Evolutionary conservation across 2,797 vertebrate genomes (phyloP).

Genomic region (Sphenodon punctatus): DNA sequence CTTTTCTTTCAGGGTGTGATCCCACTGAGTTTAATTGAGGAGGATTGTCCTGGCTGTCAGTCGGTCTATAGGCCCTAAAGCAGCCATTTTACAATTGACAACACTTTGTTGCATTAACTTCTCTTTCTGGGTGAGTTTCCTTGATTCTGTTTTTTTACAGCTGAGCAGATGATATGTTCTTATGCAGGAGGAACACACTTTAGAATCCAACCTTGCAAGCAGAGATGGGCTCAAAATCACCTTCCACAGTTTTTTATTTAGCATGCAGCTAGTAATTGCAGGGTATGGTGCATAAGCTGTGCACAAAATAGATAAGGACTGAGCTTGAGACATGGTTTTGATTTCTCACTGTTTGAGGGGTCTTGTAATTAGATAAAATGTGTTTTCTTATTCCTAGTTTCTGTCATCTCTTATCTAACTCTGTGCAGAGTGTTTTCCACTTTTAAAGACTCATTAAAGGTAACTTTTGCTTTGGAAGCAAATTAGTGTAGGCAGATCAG

Average conservation of each 20-base stretch:
- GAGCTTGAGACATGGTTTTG: neutral
- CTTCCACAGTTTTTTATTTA: no score
- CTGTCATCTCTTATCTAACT: constrained; percentile 6
- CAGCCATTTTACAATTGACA: constrained; percentile 1
- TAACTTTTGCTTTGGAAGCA: neutral
- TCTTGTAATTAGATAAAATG: constrained; percentile 39
- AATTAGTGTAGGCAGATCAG: neutral
- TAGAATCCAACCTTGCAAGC: neutral
- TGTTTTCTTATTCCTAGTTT: neutral
- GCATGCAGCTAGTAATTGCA: no score
- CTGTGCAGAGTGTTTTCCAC: constrained; percentile 26
- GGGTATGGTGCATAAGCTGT: no score
- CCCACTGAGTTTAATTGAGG: no score
- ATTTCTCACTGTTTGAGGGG: neutral
- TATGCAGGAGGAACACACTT: neutral
- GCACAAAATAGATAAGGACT: neutral
- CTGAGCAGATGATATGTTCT: neutral
- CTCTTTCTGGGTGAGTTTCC: neutral
- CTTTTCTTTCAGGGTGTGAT: no score
- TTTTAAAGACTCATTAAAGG: constrained; percentile 2
- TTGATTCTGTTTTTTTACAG: constrained; percentile 4
- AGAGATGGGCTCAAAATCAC: neutral
- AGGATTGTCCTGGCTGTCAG: no score
- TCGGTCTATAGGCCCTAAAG: no score
- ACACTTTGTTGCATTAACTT: neutral